Evolutionary conservation across 2,113 vertebrate genomes (phyloP).

Genomic region (Fregetta grallaria): DNA sequence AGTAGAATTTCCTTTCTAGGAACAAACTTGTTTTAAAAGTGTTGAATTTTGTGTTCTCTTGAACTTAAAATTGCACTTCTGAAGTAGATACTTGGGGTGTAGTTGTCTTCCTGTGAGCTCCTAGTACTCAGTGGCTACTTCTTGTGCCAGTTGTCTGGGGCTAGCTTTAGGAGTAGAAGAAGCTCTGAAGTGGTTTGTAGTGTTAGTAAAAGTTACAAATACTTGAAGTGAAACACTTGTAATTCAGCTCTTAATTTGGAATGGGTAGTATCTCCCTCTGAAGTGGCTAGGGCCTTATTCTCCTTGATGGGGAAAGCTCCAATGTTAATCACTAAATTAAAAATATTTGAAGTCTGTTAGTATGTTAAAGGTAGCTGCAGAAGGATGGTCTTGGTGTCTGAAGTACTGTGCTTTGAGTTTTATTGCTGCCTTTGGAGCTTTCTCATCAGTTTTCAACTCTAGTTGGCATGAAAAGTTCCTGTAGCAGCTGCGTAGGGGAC

Average conservation of each 20-base stretch:
- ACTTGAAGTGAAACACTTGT: neutral
- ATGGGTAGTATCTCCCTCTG: neutral
- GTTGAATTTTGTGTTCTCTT: neutral
- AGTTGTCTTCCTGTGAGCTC: neutral
- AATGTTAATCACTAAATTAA: neutral
- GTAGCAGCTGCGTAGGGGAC: rapidly evolving
- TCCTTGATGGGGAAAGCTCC: neutral
- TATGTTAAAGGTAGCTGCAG: neutral
- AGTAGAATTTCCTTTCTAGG: neutral
- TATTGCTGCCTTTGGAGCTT: neutral
- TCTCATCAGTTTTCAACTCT: neutral
- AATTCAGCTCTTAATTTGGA: neutral
- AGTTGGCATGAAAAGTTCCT: neutral
- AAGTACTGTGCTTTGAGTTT: neutral
- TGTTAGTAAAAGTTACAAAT: neutral
- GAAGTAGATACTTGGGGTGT: neutral
- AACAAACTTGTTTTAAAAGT: neutral
- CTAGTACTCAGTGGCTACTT: neutral
- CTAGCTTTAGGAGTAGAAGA: neutral
- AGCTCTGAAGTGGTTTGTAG: neutral
- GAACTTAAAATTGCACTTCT: neutral
- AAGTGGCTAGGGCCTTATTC: neutral
- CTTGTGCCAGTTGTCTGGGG: neutral
- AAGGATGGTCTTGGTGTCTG: neutral
- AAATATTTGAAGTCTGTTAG: neutral